Conservation (phyloP, 2,888 invertebrate genomes). For the Megastigmus dorsalis region DNA sequence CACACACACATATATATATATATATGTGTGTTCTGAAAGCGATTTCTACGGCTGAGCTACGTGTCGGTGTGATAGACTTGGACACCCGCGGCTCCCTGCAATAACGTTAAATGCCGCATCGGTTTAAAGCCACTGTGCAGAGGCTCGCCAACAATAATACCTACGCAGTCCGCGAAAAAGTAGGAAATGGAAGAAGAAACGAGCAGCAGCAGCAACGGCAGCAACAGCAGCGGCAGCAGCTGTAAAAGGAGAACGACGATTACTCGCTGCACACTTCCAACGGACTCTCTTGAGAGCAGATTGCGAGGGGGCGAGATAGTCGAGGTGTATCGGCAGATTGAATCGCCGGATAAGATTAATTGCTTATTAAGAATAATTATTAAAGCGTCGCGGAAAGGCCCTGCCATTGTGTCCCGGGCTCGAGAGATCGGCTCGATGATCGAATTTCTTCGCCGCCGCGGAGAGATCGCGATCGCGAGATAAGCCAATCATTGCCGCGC, state of each 20-base stretch:
- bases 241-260: background rate
- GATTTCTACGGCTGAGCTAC: no score
- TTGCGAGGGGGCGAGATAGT: background rate
- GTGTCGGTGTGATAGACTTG: no score
- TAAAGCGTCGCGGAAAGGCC: slow-evolving; percentile 40
- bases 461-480: slow-evolving; percentile 9
- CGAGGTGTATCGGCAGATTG: slow-evolving; percentile 8
- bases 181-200: slow-evolving; percentile 12
- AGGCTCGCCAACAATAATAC: no score
- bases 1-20: no score
- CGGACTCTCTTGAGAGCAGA: no score
- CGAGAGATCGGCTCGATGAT: background rate
- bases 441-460: slow-evolving; percentile 25
- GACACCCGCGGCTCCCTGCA: no score
- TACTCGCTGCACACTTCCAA: background rate
- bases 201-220: no score
- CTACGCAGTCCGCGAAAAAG: background rate
- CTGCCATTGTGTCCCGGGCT: background rate
- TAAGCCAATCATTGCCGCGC: background rate
- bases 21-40: no score
- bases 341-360: slow-evolving; percentile 52
- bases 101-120: no score
- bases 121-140: no score
- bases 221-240: no score
- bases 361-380: slow-evolving; percentile 58